Base-by-base conservation (phyloP, 2,888 invertebrate genomes). In the Eupithecia vulgata region DNA sequence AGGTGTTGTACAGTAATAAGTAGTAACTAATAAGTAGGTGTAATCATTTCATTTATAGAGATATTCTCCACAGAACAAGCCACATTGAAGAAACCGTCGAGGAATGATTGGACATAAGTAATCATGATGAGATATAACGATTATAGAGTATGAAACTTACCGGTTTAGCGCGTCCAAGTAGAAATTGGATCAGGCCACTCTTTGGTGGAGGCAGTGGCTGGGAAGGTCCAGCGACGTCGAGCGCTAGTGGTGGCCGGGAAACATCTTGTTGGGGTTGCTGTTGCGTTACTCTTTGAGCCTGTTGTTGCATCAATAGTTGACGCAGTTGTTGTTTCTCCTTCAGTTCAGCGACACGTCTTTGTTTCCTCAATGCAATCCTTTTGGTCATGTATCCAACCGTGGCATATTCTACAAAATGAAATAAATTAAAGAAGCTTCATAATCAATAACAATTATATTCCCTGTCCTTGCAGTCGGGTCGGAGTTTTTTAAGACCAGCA, bases 381-480 rank as follows among this genome's bases (percentile, higher is more conserved):
- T 99, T 99, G 83, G 98, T 98, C 97, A 99, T 98, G 94, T 99
- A 99, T 83, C 99, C 99, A 84, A 99, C 99, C 81, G 99, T 98
- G 80, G 99, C 99, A 94, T 99, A 99, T 95, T 99, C 72, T 75
- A 64, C 42, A 69, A 42, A 68, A 35, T n/a, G 13, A 25, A 57
- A 57, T 57, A 13, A 25, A 25, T 57, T 57, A 5, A 25, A 13
- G 3, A 13, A 5, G 57, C 21, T 52, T 52, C 12, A n/a, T 25
- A 25, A 5, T 21, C 52, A 13, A 25, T 12, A 5, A 1, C 5
- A 12, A 57, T n/a, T n/a, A n/a, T n/a, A n/a, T n/a, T n/a, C n/a
- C n/a, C n/a, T n/a, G n/a, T n/a, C n/a, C n/a, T n/a, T n/a, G n/a
- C n/a, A n/a, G n/a, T n/a, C n/a, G n/a, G n/a, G n/a, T n/a, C n/a